Evolutionary conservation across 2,113 vertebrate species (phyloP).

Genomic region (Oncorhynchus nerka): DNA sequence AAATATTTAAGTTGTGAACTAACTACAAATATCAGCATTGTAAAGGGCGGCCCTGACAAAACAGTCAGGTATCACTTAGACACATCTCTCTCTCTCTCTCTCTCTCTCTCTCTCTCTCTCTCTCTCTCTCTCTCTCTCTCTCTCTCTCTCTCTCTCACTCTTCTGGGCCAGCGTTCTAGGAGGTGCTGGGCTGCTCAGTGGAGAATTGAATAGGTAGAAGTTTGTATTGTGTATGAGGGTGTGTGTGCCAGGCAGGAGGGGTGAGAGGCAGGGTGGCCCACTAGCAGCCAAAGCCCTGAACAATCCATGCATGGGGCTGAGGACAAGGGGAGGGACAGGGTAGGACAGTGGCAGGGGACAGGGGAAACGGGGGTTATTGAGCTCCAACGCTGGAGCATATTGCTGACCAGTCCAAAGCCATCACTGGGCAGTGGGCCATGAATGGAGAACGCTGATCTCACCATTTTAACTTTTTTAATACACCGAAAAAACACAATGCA

Average conservation of each 20-base stretch:
- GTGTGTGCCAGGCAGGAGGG: conserved; percentile 7
- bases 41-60: no score
- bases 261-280: background rate
- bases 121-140: no score
- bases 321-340: background rate
- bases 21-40: no score
- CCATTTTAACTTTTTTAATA: conserved; percentile 63
- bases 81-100: no score
- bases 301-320: conserved; percentile 33
- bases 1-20: no score
- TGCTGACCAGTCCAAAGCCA: conserved; percentile 52
- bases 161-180: conserved; percentile 15
- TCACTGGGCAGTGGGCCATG: conserved; percentile 42
- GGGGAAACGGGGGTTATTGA: conserved; percentile 36
- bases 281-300: conserved; percentile 41
- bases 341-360: background rate
- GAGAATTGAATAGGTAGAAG: conserved; percentile 54
- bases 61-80: no score
- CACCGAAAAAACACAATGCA: conserved; percentile 68
- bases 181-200: conserved; percentile 30
- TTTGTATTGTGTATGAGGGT: conserved; percentile 38
- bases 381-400: conserved; percentile 22
- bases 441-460: conserved; percentile 71
- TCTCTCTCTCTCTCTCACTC: no score
- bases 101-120: no score